Conservation (phyloP, 2,888 invertebrate species). For the Siphlonurus alternatus region DNA sequence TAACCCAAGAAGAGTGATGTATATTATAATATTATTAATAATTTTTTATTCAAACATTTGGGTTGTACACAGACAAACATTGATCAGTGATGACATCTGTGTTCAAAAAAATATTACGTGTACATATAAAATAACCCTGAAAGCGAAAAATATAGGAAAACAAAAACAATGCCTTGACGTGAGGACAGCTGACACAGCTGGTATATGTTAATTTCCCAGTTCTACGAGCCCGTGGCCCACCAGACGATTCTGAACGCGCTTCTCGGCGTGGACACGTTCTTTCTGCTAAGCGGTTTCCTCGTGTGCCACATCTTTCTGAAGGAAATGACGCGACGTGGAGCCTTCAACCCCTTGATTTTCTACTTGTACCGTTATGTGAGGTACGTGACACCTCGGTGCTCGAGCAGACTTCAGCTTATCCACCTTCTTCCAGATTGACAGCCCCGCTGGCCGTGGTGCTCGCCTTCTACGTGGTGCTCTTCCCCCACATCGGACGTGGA, state of each 20-base stretch:
- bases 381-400: no score
- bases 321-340: no score
- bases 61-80: no score
- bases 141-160: no score
- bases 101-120: no score
- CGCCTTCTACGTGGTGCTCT: background rate
- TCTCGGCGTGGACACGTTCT: background rate
- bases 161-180: no score
- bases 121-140: no score
- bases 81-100: constrained; percentile 18
- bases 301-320: background rate
- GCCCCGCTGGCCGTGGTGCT: background rate
- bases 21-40: no score
- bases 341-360: background rate
- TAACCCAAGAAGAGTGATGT: constrained; percentile 10
- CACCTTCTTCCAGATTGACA: background rate
- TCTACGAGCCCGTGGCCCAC: background rate
- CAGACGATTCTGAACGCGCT: background rate
- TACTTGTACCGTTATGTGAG: background rate
- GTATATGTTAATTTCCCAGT: no score
- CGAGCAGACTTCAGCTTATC: no score
- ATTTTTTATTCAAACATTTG: no score
- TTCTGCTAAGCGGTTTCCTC: background rate
- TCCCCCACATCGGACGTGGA: background rate
- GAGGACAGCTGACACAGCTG: no score